Conservation (phyloP, 2,113 vertebrate species). For the Semnornis frantzii region DNA sequence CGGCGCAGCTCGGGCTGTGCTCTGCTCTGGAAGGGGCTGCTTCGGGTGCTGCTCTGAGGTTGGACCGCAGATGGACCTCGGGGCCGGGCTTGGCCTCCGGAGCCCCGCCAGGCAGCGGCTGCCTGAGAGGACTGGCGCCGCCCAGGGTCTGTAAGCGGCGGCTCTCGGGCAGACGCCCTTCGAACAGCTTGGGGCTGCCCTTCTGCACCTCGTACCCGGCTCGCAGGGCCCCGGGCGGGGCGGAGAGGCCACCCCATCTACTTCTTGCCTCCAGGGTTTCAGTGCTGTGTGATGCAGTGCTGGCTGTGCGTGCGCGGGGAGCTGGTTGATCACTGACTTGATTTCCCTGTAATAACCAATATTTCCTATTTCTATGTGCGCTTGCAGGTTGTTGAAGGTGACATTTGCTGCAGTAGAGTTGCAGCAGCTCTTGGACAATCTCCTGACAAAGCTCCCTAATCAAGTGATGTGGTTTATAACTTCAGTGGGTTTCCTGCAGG, state of each 20-base stretch:
- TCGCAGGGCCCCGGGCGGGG: background rate
- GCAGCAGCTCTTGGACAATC: background rate
- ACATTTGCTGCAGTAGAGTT: accelerated
- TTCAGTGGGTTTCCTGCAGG: background rate
- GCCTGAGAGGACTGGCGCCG: background rate
- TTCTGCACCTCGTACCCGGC: background rate
- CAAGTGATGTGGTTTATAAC: background rate
- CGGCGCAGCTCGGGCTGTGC: background rate
- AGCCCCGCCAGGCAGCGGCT: background rate
- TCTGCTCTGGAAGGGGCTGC: background rate
- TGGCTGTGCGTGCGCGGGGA: background rate
- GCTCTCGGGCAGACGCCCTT: background rate
- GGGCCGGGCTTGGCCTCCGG: too few relatives aligned
- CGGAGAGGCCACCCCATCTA: background rate
- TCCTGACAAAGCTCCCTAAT: background rate
- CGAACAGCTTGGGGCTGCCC: background rate
- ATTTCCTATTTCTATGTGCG: background rate
- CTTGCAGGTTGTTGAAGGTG: background rate
- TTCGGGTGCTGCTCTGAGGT: background rate
- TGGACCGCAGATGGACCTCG: too few relatives aligned
- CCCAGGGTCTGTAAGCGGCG: background rate
- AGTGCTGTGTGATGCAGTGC: background rate
- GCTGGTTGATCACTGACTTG: background rate
- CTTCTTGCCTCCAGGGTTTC: background rate
- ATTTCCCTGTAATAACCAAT: background rate